Base-by-base conservation (phyloP, 2,888 invertebrate genomes). In the Dryobota labecula region DNA sequence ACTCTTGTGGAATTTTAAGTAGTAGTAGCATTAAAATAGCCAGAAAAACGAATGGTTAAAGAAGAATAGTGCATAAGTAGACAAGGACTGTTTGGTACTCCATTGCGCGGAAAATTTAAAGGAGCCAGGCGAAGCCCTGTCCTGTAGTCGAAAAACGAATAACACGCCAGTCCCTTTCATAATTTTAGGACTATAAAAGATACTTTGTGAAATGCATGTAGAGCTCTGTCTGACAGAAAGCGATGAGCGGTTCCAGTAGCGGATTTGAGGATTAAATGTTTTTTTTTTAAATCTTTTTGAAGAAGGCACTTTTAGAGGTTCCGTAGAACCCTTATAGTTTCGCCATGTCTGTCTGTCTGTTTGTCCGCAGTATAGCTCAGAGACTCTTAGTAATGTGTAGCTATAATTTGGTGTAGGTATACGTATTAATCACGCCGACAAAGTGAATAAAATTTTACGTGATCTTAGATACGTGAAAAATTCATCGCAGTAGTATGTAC, bases 181-280 rank as follows among this genome's bases (percentile, higher is more conserved):
- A 78, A 78, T 83, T 83, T 83, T 78, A 71, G 76, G 67, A 71
- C 80, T 77, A 80, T 83, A 67, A 83, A 83, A 82, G 73, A 80
- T 80, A 77, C 62, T 83, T 67, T 74, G 56, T 69, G 70, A 83
- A 82, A 80, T 83, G 82, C 73, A 80, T 33, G 57, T 67, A 71
- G 65, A 43, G 64, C 64, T 24, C 0, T 49, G 71, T 63, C 5
- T 5, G 9, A 53, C 0, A 11, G 65, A 1, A 9, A 60, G 74
- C 70, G 56, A 49, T 45, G 0, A 43, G 74, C 61, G 70, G 45
- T 30, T 13, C 1, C 0, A 13, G 1, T 45, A 76, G 43, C 45
- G 64, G 30, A 0, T 43, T 24, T 33, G 4, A 41, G 9, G 2
- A 47, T 13, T 38, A 47, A 24, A 33, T 11, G 11, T 1, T 9